Percentiles rank a stretch among this genome's conserved stretches.
Evolutionary conservation across 2,797 vertebrate species (phyloP).

Genomic region (Sciurus vulgaris): DNA sequence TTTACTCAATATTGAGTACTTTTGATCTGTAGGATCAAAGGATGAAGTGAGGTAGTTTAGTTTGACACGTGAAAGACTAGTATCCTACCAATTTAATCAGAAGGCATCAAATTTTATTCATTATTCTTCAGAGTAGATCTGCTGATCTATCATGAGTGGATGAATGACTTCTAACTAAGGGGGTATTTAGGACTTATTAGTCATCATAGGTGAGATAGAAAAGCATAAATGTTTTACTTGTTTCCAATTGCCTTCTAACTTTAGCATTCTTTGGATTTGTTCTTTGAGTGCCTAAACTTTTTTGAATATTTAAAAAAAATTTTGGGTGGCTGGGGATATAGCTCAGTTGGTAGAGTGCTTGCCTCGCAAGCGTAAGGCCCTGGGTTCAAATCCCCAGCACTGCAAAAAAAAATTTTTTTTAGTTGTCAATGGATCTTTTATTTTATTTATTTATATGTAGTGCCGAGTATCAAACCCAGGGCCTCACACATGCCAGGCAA

Average conservation of each 20-base stretch:
- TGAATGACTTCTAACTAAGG: slow-evolving; percentile 16
- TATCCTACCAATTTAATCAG: slow-evolving; percentile 60
- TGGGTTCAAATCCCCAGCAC: too few relatives aligned
- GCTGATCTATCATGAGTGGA: neutral
- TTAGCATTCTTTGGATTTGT: slow-evolving; percentile 51
- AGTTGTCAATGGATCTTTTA: too few relatives aligned
- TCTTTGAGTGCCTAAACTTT: slow-evolving; percentile 47
- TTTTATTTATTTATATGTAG: too few relatives aligned
- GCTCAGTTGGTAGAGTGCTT: too few relatives aligned
- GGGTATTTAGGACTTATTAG: slow-evolving; percentile 43
- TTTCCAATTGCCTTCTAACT: neutral
- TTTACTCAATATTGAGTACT: slow-evolving; percentile 58
- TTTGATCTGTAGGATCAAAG: slow-evolving; percentile 58
- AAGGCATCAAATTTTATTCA: slow-evolving; percentile 21
- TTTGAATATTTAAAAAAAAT: too few relatives aligned
- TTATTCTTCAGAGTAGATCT: slow-evolving; percentile 52
- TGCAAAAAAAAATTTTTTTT: too few relatives aligned
- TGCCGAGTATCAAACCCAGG: too few relatives aligned
- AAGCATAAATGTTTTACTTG: slow-evolving; percentile 41
- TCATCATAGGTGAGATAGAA: slow-evolving; percentile 52
- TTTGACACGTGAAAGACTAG: slow-evolving; percentile 48
- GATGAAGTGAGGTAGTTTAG: slow-evolving; percentile 42
- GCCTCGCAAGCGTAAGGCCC: too few relatives aligned
- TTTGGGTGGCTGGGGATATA: too few relatives aligned
- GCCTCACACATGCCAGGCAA: too few relatives aligned